Evolutionary conservation across 2,113 vertebrate species (phyloP).

Genomic region (Lipotes vexillifer): DNA sequence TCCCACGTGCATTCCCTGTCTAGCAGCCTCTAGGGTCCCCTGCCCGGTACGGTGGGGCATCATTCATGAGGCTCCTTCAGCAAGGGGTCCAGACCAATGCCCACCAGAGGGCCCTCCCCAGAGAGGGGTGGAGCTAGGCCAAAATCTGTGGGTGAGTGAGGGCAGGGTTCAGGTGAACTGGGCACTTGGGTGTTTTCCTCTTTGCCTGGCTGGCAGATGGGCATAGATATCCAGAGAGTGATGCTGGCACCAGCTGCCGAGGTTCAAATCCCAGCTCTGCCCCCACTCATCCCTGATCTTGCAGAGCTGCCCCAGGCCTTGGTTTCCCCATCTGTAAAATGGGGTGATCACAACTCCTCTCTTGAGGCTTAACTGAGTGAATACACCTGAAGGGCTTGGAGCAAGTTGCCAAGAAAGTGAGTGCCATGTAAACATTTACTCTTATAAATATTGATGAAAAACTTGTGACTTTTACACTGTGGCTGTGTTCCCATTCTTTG

Average conservation of each 20-base stretch:
- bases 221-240: not conserved
- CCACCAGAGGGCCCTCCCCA: not conserved
- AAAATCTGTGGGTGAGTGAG: not conserved
- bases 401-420: not conserved
- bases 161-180: not conserved
- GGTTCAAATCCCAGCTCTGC: not conserved
- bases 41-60: not conserved
- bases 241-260: not conserved
- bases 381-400: not conserved
- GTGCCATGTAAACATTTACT: rapidly evolving
- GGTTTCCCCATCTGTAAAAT: not conserved
- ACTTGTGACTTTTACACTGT: not conserved
- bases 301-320: not conserved
- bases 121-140: not conserved
- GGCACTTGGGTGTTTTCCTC: not conserved
- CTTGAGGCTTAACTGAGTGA: not conserved
- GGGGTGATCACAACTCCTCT: not conserved
- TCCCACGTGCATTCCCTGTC: not conserved
- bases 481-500: not conserved
- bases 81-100: not conserved
- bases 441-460: not conserved
- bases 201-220: not conserved
- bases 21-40: not conserved
- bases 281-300: not conserved
- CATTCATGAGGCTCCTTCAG: not conserved